Evolutionary conservation across 2,888 invertebrate species (phyloP), one percentile per base, ranked within the genome.

Genomic region (Shargacucullia verbasci): DNA sequence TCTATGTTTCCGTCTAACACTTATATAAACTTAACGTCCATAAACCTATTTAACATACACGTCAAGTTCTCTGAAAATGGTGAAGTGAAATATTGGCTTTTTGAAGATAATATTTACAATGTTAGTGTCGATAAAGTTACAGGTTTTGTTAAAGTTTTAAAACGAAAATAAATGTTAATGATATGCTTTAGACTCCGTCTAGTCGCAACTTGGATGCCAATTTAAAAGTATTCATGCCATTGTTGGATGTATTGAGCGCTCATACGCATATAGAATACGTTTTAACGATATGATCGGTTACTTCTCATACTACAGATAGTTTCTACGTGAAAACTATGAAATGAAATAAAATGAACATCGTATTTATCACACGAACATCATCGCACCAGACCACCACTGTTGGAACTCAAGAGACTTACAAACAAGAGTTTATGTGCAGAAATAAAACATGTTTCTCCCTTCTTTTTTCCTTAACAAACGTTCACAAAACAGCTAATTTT

Each of bases 241-340:
- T 48, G 59, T 39, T 54, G 34, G 67, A 66, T 66, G 66, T 59
- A 20, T 20, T 20, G 20, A 20, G 20, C 20, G 20, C 20, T 2
- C 20, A 20, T 20, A 20, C 20, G 4, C 20, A 20, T 20, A 20
- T 4, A 3, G 20, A 20, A 20, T 20, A 3, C 4, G 20, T 20
- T 3, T 20, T 20, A 20, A 4, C 20, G 20, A 20, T 20, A 20
- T 20, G 20, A 20, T 20, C 20, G 20, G 4, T 2, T 20, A 20
- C 20, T 20, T 20, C 4, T 3, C 20, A 4, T 4, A 20, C 4
- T 20, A 4, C 20, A 20, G 2, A 2, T 2, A 4, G 20, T 20
- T 20, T 20, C 2, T 20, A 20, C 20, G 20, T 20, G 20, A 20
- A 20, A 20, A 20, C 4, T 2, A 20, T 20, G 20, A 20, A 20